phyloP scores from a whole-genome alignment of 2,113 vertebrate species.

The Gasterosteus nipponicus region DNA sequence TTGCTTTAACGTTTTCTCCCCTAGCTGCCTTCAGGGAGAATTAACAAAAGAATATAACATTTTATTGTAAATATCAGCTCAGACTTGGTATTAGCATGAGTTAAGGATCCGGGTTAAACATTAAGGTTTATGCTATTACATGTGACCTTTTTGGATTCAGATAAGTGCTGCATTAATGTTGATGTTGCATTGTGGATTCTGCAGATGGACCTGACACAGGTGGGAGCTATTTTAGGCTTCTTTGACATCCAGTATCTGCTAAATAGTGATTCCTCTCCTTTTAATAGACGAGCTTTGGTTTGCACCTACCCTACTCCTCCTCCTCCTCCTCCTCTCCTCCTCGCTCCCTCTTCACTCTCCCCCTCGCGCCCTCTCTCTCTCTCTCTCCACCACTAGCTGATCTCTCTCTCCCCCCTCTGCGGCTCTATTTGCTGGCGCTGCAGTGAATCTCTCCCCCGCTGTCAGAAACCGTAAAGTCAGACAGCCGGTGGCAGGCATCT shows the following conservation, averaged over 20 bases:
- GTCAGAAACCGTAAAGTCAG: slow-evolving; percentile 20
- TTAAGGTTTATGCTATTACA: too few relatives aligned
- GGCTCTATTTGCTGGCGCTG: slow-evolving; percentile 52
- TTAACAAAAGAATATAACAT: background rate
- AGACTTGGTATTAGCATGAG: background rate
- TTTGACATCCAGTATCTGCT: background rate
- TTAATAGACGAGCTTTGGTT: slow-evolving; percentile 23
- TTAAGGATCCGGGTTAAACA: too few relatives aligned
- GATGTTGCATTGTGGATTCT: too few relatives aligned
- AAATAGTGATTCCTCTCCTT: background rate
- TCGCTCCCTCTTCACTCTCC: background rate
- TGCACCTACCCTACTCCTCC: slow-evolving; percentile 17
- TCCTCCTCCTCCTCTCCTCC: background rate
- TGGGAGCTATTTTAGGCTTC: background rate
- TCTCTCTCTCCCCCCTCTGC: slow-evolving; percentile 1
- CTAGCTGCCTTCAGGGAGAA: background rate
- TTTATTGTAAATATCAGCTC: background rate
- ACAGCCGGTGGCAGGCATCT: slow-evolving; percentile 13
- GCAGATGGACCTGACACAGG: background rate
- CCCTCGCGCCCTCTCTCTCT: background rate
- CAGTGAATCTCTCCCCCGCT: slow-evolving; percentile 51
- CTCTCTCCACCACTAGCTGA: background rate
- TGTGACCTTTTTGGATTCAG: too few relatives aligned
- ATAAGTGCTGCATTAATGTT: too few relatives aligned
- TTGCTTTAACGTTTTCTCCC: background rate